Evolutionary conservation across 2,888 invertebrate species (phyloP), one percentile per base, ranked within the genome.

Genomic region (Opisthograptis luteolata): DNA sequence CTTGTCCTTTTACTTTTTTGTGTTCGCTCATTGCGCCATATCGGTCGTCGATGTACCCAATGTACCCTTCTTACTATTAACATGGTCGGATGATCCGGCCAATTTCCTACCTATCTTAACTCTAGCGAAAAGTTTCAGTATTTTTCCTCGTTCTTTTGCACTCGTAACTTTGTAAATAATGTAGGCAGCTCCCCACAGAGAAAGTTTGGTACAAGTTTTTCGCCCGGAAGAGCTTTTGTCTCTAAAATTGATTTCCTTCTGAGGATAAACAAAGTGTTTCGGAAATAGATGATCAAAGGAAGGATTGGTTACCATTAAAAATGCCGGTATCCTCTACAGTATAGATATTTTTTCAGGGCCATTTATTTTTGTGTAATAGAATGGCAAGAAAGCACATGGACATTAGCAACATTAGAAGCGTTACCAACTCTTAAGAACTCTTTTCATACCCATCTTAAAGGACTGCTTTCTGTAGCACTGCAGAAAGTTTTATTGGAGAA

Each of bases 151-250:
- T 19, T 35, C 20, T 20, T 20, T 35, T 15, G n/a, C n/a, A n/a
- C n/a, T n/a, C n/a, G 13, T 19, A 43, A 34, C 13, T 35, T 42
- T 2, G 25, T 3, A 25, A 20, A 35, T 28, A 36, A 15, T 8
- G 20, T 27, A 35, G 22, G 41, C 7, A 42, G n/a, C n/a, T 28
- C 19, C 6, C 24, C 27, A 25, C 0, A 13, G 27, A 19, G 4
- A 15, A 39, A 46, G 27, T 9, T 46, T 17, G 8, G 14, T 34
- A 27, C 32, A 32, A 15, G 34, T 40, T 45, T 46, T 46, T 34
- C 32, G 14, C 3, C 32, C 40, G 39, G 45, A 45, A 45, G 32
- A 22, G 32, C 34, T 8, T 46, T 46, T 40, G 46, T 46, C 46
- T 46, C 24, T 22, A 19, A 32, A 46, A 46, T 46, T 46, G 46